Conservation (phyloP, 2,797 vertebrate species). For the Crypturellus tataupa region DNA sequence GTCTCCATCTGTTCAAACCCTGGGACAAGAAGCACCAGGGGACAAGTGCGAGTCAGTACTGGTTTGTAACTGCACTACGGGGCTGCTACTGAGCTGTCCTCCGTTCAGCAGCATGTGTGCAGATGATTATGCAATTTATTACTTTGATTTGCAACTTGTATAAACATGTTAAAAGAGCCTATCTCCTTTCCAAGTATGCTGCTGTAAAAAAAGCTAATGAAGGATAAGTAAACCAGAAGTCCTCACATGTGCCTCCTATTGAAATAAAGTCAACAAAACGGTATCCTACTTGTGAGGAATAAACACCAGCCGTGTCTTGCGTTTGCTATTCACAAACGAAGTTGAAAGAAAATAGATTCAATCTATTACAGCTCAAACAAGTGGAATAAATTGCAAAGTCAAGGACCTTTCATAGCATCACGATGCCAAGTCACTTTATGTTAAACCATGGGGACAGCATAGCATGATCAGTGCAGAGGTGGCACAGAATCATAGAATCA, state of each 20-base stretch:
- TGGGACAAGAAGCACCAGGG: neutral
- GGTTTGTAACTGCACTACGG: fast-evolving
- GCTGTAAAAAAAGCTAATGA: neutral
- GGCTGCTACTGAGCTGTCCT: neutral
- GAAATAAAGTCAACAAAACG: neutral
- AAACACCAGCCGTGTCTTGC: neutral
- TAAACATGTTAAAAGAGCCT: neutral
- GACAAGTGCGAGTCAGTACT: fast-evolving
- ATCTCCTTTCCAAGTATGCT: neutral
- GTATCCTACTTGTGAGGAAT: neutral
- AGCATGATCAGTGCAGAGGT: neutral
- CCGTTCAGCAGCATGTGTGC: fast-evolving
- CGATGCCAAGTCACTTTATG: neutral
- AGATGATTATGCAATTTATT: neutral
- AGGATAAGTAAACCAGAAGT: neutral
- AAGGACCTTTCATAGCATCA: neutral
- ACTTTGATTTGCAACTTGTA: neutral
- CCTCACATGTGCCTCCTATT: neutral
- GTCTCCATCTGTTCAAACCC: fast-evolving
- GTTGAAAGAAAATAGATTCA: neutral
- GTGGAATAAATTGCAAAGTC: neutral
- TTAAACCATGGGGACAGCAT: neutral
- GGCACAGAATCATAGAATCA: neutral
- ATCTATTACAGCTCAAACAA: neutral
- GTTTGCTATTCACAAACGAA: neutral